These are phyloP conservation scores for Atopsyche davidsoni DNA, from an alignment of 1,140 invertebrate species.

Conservation along the genomic window DNA sequence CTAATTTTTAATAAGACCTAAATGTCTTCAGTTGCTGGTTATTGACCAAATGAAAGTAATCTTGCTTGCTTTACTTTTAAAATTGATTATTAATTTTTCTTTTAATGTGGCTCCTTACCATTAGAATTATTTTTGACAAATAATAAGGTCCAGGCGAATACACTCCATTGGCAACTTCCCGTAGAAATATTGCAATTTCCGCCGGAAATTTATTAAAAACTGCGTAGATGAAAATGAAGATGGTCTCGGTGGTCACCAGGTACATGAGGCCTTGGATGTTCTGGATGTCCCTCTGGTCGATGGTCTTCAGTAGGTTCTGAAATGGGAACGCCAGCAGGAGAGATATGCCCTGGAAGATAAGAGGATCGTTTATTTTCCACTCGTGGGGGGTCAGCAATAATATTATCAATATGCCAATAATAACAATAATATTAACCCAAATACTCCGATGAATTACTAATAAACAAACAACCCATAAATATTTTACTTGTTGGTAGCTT, in stretches of 20 bases:
- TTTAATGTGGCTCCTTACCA: conserved; percentile 59
- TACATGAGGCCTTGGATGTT: conserved; percentile 64
- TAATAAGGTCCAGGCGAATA: conserved; percentile 63
- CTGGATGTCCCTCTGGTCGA: conserved; percentile 58
- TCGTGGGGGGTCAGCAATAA: too few species aligned
- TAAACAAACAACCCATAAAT: too few species aligned
- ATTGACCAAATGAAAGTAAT: too few species aligned
- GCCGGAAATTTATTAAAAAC: conserved; percentile 64
- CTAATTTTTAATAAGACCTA: too few species aligned
- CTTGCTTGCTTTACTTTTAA: too few species aligned
- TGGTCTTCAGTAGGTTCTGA: conserved; percentile 46
- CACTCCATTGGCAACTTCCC: conserved; percentile 61
- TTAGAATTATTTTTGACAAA: conserved; percentile 61
- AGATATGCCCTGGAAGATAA: conserved; percentile 55
- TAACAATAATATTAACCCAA: too few species aligned
- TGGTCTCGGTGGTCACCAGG: conserved; percentile 62
- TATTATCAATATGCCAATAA: too few species aligned
- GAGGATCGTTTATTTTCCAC: too few species aligned
- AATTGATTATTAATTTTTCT: not conserved
- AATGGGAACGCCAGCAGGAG: conserved; percentile 57
- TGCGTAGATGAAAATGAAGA: conserved; percentile 63
- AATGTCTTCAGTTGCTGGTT: too few species aligned
- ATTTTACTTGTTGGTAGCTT: too few species aligned
- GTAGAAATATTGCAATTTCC: conserved; percentile 58
- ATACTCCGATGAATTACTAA: too few species aligned